Evolutionary conservation across 1,140 invertebrate genomes (phyloP).

Genomic region (Nilaparvata lugens): DNA sequence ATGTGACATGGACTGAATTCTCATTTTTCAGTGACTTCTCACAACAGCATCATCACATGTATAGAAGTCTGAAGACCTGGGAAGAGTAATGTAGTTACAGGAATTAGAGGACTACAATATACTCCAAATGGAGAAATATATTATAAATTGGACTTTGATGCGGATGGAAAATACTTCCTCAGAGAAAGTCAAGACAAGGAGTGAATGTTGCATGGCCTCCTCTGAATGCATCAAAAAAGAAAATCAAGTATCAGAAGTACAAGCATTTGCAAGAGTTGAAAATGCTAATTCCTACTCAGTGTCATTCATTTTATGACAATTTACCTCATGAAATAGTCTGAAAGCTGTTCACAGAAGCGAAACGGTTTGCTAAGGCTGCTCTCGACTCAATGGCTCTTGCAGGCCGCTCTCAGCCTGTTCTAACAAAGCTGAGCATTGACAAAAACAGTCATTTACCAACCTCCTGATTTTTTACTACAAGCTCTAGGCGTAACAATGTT

Average conservation of each 20-base stretch:
- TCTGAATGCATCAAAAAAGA: neutral
- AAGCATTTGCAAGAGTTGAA: slow-evolving; percentile 7
- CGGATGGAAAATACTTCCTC: slow-evolving; percentile 1
- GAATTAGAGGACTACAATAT: neutral
- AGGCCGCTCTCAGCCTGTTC: too few relatives aligned
- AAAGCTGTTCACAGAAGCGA: neutral
- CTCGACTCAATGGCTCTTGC: too few relatives aligned
- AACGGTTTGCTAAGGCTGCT: too few relatives aligned
- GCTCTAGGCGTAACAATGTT: neutral
- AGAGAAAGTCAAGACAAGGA: neutral
- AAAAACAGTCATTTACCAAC: too few relatives aligned
- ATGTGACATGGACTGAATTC: neutral
- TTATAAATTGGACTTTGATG: slow-evolving; percentile 1
- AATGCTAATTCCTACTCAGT: slow-evolving; percentile 1
- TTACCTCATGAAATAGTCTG: neutral
- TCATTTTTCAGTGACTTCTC: slow-evolving; percentile 9
- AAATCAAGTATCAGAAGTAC: neutral
- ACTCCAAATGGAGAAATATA: neutral
- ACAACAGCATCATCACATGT: neutral
- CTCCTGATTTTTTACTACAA: too few relatives aligned
- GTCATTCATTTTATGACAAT: slow-evolving; percentile 7
- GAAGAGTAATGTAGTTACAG: slow-evolving; percentile 3
- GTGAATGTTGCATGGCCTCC: neutral
- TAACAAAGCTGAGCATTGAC: too few relatives aligned
- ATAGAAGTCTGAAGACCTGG: slow-evolving; percentile 5